Conservation (phyloP, 2,113 vertebrate genomes). For the Montifringilla adamsi region DNA sequence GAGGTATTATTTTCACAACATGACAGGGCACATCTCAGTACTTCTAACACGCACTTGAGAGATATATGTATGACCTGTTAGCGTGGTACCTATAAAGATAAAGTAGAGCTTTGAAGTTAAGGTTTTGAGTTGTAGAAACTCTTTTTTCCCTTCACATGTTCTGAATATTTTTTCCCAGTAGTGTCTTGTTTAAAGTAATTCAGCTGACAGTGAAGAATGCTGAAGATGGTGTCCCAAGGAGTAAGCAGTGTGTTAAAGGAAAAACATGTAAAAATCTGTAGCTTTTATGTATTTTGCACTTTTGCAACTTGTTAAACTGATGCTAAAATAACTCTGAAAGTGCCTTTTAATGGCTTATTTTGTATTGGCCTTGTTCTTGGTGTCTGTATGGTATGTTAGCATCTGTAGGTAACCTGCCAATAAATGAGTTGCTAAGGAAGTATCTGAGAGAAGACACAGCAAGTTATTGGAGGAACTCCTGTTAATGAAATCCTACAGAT, state of each 20-base stretch:
- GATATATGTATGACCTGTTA: background rate
- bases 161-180: background rate
- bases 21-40: background rate
- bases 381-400: background rate
- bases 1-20: background rate
- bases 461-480: background rate
- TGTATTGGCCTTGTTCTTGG: background rate
- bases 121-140: background rate
- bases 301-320: background rate
- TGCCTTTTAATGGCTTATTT: background rate
- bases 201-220: background rate
- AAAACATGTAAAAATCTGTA: background rate
- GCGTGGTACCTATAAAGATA: background rate
- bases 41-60: background rate
- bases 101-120: background rate
- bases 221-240: background rate
- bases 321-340: background rate
- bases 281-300: background rate
- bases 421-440: background rate
- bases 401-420: background rate
- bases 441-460: background rate
- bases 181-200: background rate
- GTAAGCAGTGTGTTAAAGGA: background rate
- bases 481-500: background rate
- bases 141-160: background rate